Evolutionary conservation across 2,113 vertebrate species (phyloP), one percentile per base, ranked within the genome.

Genomic region (Sinocyclocheilus maitianheensis): DNA sequence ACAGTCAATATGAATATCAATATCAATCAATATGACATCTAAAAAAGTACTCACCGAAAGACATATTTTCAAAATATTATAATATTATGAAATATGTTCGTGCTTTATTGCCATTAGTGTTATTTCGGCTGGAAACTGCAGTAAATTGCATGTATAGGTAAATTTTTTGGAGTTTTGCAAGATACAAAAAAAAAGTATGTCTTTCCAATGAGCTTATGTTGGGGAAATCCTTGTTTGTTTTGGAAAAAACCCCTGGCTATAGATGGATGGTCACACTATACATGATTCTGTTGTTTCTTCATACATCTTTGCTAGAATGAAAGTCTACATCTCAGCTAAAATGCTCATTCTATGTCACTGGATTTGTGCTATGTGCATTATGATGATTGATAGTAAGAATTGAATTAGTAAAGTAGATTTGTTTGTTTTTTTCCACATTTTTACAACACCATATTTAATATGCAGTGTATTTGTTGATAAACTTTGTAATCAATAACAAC

Each of bases 401-500:
- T 13, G 3, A 78, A 7, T 79, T 2, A 62, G 3, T 62, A 34
- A 34, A 40, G n/a, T 40, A 79, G 16, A n/a, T 18, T 34, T 62
- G 12, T 11, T 12, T 60, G 26, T 26, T 77, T 30, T 46, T 46
- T 46, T 10, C 34, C 12, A 12, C 24, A 20, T 43, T 63, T 37
- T 63, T 51, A 37, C 37, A 37, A 2, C 13, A 85, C 14, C 20
- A 65, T 53, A 43, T 51, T n/a, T 30, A 51, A 69, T 48, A 77
- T 43, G n/a, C n/a, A 72, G 14, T 76, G 43, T 26, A 63, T 9
- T 18, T 67, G 55, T 86, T 86, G 22, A 74, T 55, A 37, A 88
- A 9, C 63, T 53, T 51, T 30, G n/a, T 5, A 84, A 22, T 72
- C n/a, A 86, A 55, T 60, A 65, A 46, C 7, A 24, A 34, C 53